Percentiles rank a stretch among this genome's conserved stretches.
These are phyloP conservation scores for Ataeniobius toweri DNA, from an alignment of 2,797 vertebrate genomes.

Conservation along the genomic window DNA sequence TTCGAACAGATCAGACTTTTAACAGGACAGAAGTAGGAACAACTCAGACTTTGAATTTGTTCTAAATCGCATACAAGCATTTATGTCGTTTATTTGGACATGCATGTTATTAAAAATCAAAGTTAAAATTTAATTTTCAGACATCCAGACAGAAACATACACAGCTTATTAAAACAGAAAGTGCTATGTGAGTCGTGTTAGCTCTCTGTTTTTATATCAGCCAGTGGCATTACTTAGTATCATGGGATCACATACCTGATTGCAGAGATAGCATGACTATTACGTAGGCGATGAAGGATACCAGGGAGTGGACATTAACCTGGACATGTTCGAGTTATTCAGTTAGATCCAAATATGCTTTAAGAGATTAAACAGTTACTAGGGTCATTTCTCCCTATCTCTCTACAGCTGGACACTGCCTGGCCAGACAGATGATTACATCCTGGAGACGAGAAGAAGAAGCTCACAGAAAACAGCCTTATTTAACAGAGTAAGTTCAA, in stretches of 20 bases:
- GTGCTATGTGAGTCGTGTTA: not conserved
- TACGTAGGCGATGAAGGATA: not conserved
- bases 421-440: conserved; percentile 71
- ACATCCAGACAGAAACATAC: not conserved
- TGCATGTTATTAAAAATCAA: not conserved
- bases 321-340: not conserved
- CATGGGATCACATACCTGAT: not conserved
- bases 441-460: conserved; percentile 64
- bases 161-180: not conserved
- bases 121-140: not conserved
- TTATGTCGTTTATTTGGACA: not conserved
- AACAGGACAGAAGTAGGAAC: conserved; percentile 18
- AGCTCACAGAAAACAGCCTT: conserved; percentile 38
- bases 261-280: not conserved
- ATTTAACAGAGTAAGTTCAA: conserved; percentile 74
- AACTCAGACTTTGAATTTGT: conserved; percentile 1
- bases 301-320: not conserved
- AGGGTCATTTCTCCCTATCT: not conserved
- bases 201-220: not conserved
- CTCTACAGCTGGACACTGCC: conserved; percentile 71
- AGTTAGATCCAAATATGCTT: not conserved
- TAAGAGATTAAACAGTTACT: not conserved
- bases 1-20: conserved; percentile 17
- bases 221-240: not conserved
- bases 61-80: not conserved